Evolutionary conservation across 2,888 invertebrate species (phyloP).

Genomic region (Morpho helenor): DNA sequence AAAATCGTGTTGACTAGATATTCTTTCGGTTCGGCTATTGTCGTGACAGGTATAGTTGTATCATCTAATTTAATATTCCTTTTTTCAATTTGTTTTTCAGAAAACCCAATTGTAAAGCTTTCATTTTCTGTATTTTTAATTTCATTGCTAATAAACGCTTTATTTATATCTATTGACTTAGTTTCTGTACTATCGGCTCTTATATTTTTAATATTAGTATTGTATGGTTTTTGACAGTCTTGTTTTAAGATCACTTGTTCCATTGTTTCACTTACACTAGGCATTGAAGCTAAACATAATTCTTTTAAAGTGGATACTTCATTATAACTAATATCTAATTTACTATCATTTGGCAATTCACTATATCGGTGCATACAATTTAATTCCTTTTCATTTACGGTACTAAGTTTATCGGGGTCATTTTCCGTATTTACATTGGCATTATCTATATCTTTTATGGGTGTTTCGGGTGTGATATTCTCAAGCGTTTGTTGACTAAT

Average conservation of each 20-base stretch:
- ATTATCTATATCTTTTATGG: constrained; percentile 56
- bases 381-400: constrained; percentile 37
- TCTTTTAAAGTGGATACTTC: constrained; percentile 62
- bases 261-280: constrained; percentile 63
- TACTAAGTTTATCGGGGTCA: constrained; percentile 29
- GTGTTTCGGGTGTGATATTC: constrained; percentile 67
- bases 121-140: constrained; percentile 32
- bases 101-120: constrained; percentile 15
- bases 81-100: constrained; percentile 1
- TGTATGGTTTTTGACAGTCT: constrained; percentile 70
- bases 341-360: constrained; percentile 64
- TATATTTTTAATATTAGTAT: constrained; percentile 58
- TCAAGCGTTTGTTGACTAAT: constrained; percentile 66
- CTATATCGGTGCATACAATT: constrained; percentile 33
- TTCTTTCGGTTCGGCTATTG: constrained; percentile 1
- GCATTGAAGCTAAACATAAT: constrained; percentile 61
- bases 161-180: constrained; percentile 66
- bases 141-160: constrained; percentile 30
- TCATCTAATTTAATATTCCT: constrained; percentile 1
- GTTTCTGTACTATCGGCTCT: constrained; percentile 61
- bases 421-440: constrained; percentile 36
- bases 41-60: not conserved
- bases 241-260: constrained; percentile 59
- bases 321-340: constrained; percentile 41
- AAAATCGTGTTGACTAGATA: constrained; percentile 26